Evolutionary conservation across 2,797 vertebrate species (phyloP), one percentile per base, ranked within the genome.

Genomic region (Onychomys torridus): DNA sequence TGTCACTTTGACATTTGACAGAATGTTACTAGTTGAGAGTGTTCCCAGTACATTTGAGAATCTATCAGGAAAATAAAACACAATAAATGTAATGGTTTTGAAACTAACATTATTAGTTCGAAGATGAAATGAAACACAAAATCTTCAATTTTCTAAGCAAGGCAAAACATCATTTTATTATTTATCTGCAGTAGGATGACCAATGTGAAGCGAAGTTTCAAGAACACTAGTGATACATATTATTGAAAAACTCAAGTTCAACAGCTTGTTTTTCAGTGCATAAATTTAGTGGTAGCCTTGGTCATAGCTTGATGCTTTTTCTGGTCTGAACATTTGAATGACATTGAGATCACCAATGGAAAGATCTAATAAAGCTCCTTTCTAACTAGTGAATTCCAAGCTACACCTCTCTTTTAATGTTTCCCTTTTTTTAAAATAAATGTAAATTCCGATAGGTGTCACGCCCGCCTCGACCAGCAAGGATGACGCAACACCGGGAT

Each of bases 191-290:
- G 21, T 65, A 69, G 73, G 46, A 69, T 2, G 71, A 2, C 71
- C n/a, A 89, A 59, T 61, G 34, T 93, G 13, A 83, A 90, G 27
- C 0, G 2, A 87, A 59, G 1, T 61, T 29, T 63, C 81, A 6
- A 92, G 81, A 95, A 94, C 19, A 1, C 7, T 94, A 67, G 71
- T 29, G 32, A 16, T 59, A 6, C 13, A 34, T 97, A 83, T 95
- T 95, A 95, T 93, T 96, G 97, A 84, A 85, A 79, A 98, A 95
- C 89, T 55, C 43, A 97, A 93, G 46, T 4, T 46, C 52, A 69
- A 14, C 92, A 95, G 92, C 96, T 96, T 98, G 3, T 3, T 97
- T 71, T 96, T 97, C 69, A 81, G 4, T 79, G 27, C 92, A 25
- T 55, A 96, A 63, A 69, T 95, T 93, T 82, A 87, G 10, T 96